phyloP scores from a whole-genome alignment of 2,113 vertebrate genomes.

The Anseranas semipalmata region DNA sequence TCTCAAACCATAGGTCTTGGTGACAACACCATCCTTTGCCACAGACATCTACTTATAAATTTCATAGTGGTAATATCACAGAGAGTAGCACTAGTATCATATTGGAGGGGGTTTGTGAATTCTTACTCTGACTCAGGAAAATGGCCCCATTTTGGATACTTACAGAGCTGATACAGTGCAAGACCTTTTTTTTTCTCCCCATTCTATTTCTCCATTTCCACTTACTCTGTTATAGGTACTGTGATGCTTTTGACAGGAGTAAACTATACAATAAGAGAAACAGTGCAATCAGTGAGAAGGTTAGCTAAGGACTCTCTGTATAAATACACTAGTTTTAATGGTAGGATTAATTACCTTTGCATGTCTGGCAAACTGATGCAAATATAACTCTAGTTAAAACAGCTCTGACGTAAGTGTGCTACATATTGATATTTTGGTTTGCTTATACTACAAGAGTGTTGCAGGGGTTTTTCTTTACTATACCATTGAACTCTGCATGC shows the following conservation, averaged over 20 bases:
- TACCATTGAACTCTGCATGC: neutral
- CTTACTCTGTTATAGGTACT: neutral
- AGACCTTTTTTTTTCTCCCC: neutral
- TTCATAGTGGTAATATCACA: neutral
- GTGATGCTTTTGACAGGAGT: constrained; percentile 18
- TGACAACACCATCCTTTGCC: neutral
- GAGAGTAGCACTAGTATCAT: neutral
- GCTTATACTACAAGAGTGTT: neutral
- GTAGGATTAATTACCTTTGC: constrained; percentile 36
- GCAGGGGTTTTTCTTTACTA: neutral
- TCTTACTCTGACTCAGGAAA: neutral
- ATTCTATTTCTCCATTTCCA: neutral
- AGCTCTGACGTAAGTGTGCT: neutral
- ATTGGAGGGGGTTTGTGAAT: neutral
- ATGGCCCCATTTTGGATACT: neutral
- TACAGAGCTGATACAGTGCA: neutral
- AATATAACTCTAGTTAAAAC: constrained; percentile 5
- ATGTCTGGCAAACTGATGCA: neutral
- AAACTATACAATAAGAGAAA: neutral
- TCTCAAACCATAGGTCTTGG: neutral
- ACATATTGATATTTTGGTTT: neutral
- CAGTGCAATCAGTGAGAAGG: neutral
- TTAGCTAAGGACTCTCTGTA: neutral
- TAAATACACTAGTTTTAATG: neutral
- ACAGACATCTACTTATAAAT: neutral